Evolutionary conservation across 2,113 vertebrate species (phyloP).

Genomic region (Pycnonotus jocosus): DNA sequence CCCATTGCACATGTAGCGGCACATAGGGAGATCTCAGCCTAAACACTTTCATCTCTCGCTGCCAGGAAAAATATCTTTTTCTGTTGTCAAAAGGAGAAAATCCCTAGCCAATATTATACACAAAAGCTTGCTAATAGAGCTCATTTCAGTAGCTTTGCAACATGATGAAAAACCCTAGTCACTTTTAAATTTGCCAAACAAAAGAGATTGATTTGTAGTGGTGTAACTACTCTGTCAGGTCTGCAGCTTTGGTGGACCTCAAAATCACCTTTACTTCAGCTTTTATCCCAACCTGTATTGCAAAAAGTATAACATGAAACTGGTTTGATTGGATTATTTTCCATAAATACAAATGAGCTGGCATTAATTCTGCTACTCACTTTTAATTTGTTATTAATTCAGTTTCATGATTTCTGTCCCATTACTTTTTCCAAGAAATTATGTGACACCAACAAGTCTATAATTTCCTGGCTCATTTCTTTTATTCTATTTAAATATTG

Average conservation of each 20-base stretch:
- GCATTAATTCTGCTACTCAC: not conserved
- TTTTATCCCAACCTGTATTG: not conserved
- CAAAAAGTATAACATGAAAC: not conserved
- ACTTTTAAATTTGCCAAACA: constrained; percentile 89
- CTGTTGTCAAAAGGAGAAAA: not conserved
- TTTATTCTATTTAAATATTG: not conserved
- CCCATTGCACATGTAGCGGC: rapidly evolving
- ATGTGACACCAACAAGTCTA: not conserved
- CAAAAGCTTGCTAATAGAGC: not conserved
- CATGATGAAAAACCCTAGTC: constrained; percentile 12
- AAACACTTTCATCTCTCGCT: not conserved
- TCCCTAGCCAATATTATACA: not conserved
- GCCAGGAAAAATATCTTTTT: not conserved
- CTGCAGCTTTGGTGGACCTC: constrained; percentile 83
- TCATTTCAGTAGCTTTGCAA: not conserved
- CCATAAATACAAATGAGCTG: not conserved
- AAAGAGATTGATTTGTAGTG: constrained; percentile 81
- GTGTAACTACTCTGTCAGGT: constrained; percentile 77
- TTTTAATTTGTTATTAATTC: not conserved
- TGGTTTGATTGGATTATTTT: not conserved
- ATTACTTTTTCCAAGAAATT: constrained; percentile 1
- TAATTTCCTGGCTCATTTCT: not conserved
- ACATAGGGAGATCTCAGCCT: rapidly evolving
- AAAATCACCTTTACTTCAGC: constrained; percentile 72
- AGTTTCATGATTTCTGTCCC: not conserved